Evolutionary conservation across 2,113 vertebrate genomes (phyloP).

Genomic region (Tragulus kanchil): DNA sequence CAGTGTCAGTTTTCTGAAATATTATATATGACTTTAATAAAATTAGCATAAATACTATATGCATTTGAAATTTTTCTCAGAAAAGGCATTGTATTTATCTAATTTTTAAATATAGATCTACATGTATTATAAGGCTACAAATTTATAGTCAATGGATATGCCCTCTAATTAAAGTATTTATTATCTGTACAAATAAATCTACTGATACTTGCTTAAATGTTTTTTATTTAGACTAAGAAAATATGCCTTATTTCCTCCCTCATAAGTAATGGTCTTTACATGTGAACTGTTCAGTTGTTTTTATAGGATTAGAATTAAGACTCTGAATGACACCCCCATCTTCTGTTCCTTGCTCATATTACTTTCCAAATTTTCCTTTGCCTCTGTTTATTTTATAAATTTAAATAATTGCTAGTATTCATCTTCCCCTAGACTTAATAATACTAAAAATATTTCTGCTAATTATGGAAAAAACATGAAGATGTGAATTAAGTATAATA

Average conservation of each 20-base stretch:
- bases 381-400: constrained; percentile 66
- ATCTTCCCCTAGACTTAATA: constrained; percentile 32
- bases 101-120: constrained; percentile 69
- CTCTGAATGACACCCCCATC: neutral
- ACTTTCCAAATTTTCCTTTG: constrained; percentile 46
- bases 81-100: constrained; percentile 62
- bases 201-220: constrained; percentile 3
- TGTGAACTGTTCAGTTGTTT: constrained; percentile 20
- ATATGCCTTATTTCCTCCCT: constrained; percentile 2
- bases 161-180: constrained; percentile 75
- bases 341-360: neutral
- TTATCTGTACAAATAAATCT: constrained; percentile 29
- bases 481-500: constrained; percentile 50
- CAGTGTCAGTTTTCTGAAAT: constrained; percentile 66
- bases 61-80: constrained; percentile 70
- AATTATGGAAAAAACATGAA: constrained; percentile 59
- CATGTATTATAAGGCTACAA: neutral
- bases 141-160: constrained; percentile 45
- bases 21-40: constrained; percentile 83
- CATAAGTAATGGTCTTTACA: constrained; percentile 40
- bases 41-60: constrained; percentile 80
- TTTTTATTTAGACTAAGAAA: constrained; percentile 60
- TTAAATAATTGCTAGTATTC: constrained; percentile 35
- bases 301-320: constrained; percentile 47
- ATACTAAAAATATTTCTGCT: constrained; percentile 51